These are phyloP conservation scores for Acrobasis repandana DNA, from an alignment of 2,888 invertebrate genomes.

Conservation along the genomic window DNA sequence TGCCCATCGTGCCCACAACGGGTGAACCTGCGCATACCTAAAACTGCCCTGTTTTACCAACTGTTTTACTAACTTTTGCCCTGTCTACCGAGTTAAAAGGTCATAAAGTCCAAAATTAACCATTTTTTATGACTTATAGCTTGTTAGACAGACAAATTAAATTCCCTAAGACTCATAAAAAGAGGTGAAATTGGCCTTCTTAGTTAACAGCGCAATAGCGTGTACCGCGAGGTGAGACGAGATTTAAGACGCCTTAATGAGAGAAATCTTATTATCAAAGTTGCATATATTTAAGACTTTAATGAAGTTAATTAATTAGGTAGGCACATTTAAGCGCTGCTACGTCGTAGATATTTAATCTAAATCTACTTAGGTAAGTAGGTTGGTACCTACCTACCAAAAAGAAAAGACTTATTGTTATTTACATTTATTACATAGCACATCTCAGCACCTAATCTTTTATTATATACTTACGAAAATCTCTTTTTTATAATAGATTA, in stretches of 20 bases:
- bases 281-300: constrained; percentile 16
- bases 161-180: constrained; percentile 29
- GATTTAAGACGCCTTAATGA: constrained; percentile 29
- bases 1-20: no score
- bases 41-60: no score
- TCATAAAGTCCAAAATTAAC: constrained; percentile 25
- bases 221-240: constrained; percentile 26
- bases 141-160: constrained; percentile 29
- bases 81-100: constrained; percentile 3
- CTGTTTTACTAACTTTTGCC: not conserved
- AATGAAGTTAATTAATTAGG: constrained; percentile 7
- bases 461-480: no score
- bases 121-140: constrained; percentile 22
- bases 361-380: no score
- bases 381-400: no score
- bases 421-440: no score
- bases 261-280: constrained; percentile 23
- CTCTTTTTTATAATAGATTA: no score
- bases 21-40: no score
- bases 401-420: no score
- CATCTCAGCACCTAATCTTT: no score
- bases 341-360: no score
- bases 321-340: no score
- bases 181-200: constrained; percentile 24
- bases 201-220: constrained; percentile 23